Percentiles rank a stretch among this genome's conserved stretches.
Conservation (phyloP, 2,888 invertebrate species). For the Agrochola litura region DNA sequence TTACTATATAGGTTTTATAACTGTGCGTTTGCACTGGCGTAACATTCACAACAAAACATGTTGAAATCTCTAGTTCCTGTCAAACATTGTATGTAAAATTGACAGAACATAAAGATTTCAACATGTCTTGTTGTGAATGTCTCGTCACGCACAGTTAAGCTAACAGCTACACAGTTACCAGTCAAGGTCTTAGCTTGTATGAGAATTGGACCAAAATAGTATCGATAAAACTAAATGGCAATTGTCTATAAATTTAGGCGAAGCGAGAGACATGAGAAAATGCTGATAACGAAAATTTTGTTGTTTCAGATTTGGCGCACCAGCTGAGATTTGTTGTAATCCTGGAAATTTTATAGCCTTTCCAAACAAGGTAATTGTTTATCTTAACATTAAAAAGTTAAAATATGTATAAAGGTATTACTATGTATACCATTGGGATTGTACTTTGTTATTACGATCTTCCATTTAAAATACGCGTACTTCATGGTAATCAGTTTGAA, state of each 20-base stretch:
- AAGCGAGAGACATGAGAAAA: not conserved
- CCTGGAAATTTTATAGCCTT: slow-evolving; percentile 73
- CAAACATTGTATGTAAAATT: too few relatives aligned
- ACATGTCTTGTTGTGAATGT: too few relatives aligned
- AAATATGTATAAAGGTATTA: not conserved
- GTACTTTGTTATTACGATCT: slow-evolving; percentile 13
- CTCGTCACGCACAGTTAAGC: not conserved
- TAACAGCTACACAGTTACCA: slow-evolving; percentile 36
- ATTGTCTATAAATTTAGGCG: slow-evolving; percentile 23
- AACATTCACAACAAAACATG: too few relatives aligned
- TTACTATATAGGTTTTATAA: slow-evolving; percentile 33
- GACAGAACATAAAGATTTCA: too few relatives aligned
- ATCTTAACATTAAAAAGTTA: not conserved
- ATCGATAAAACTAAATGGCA: slow-evolving; percentile 52
- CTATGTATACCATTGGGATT: not conserved
- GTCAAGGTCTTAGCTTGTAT: slow-evolving; percentile 65
- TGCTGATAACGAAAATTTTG: slow-evolving; percentile 30
- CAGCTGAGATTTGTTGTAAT: slow-evolving; percentile 54
- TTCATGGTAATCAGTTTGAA: slow-evolving; percentile 53
- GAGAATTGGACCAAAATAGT: slow-evolving; percentile 61
- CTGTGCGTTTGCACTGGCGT: too few relatives aligned
- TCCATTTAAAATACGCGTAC: slow-evolving; percentile 13
- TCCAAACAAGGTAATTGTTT: slow-evolving; percentile 64
- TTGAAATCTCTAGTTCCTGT: too few relatives aligned
- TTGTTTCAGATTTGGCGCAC: slow-evolving; percentile 74